Conservation (phyloP, 2,797 vertebrate species). For the Anolis apletophallus region DNA sequence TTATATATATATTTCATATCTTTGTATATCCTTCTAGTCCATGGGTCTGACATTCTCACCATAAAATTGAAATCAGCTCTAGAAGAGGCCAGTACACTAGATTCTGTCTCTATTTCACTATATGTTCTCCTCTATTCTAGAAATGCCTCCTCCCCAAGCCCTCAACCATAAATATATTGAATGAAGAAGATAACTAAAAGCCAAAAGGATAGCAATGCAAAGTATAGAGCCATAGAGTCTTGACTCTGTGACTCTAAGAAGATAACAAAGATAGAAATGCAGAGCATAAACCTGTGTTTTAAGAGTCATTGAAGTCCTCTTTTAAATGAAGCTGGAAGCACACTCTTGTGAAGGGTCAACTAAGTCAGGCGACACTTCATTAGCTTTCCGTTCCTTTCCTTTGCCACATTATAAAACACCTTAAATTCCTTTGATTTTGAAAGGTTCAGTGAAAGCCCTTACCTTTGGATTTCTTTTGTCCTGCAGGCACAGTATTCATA, state of each 20-base stretch:
- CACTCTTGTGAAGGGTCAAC: background rate
- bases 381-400: conserved; percentile 17
- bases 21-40: no score
- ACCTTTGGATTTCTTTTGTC: conserved; percentile 1
- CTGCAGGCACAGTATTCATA: background rate
- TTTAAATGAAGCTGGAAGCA: background rate
- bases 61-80: background rate
- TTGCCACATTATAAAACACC: background rate
- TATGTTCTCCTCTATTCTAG: background rate
- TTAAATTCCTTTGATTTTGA: conserved; percentile 2
- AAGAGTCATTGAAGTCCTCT: background rate
- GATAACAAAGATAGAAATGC: background rate
- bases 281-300: background rate
- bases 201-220: no score
- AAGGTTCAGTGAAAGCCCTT: conserved; percentile 20
- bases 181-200: background rate
- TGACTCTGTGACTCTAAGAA: no score
- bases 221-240: no score
- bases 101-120: background rate
- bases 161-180: background rate
- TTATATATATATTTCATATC: no score
- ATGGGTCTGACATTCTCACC: no score
- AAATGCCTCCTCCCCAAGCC: background rate
- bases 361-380: background rate
- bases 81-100: background rate